A percentile compares a stretch with the other conserved stretches of the same genome.
phyloP scores from a whole-genome alignment of 92 coral and sea anemone species.

The Parazoanthus atlanticus region DNA sequence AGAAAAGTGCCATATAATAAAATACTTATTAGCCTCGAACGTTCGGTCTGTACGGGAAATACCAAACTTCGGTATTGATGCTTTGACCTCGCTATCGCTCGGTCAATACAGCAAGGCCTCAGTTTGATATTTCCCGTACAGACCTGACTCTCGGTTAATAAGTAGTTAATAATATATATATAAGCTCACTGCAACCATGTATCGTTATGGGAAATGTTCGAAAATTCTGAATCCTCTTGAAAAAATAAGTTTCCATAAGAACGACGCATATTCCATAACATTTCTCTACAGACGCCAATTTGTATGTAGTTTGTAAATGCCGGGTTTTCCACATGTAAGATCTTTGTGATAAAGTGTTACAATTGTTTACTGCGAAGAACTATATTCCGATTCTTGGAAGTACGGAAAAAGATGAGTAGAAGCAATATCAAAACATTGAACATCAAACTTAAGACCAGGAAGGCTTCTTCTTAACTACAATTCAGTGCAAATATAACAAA shows the following conservation, averaged over 20 bases:
- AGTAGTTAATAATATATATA: too few relatives aligned
- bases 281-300: neutral
- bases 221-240: neutral
- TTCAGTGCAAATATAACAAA: too few relatives aligned
- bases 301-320: neutral
- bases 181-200: neutral
- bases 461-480: neutral
- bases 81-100: too few relatives aligned
- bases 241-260: neutral
- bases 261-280: neutral
- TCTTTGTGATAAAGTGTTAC: neutral
- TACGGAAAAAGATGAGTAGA: neutral
- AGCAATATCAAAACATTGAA: too few relatives aligned
- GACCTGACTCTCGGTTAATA: too few relatives aligned
- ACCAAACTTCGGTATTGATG: too few relatives aligned
- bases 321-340: neutral
- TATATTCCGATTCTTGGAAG: neutral
- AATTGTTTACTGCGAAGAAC: neutral
- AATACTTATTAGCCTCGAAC: too few relatives aligned
- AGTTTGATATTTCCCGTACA: too few relatives aligned
- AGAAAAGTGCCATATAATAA: neutral
- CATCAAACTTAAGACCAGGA: neutral
- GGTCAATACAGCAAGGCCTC: too few relatives aligned
- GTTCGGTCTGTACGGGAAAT: too few relatives aligned
- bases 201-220: neutral